phyloP scores from a whole-genome alignment of 2,888 invertebrate species.

The Halocaridina rubra region DNA sequence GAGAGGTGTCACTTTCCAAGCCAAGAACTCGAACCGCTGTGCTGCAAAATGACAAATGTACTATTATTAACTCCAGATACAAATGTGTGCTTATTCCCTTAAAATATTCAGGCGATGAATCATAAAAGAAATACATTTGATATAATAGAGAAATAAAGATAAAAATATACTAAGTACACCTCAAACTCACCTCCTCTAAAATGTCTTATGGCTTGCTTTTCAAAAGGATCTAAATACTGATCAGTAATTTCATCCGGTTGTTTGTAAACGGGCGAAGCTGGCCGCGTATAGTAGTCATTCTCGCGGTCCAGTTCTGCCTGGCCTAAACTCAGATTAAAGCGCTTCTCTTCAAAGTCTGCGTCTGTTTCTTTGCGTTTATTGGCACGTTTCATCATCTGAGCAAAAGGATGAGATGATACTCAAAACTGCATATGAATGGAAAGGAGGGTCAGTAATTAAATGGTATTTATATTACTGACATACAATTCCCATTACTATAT shows the following conservation, averaged over 20 bases:
- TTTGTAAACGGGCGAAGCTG: constrained; percentile 73
- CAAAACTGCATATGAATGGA: too few relatives aligned
- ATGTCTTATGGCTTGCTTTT: constrained; percentile 60
- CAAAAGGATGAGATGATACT: too few relatives aligned
- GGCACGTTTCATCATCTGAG: constrained; percentile 82
- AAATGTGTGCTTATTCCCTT: too few relatives aligned
- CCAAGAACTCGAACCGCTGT: too few relatives aligned
- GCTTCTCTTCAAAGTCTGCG: constrained; percentile 68
- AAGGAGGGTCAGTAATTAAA: too few relatives aligned
- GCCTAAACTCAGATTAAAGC: constrained; percentile 86
- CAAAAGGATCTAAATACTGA: constrained; percentile 60
- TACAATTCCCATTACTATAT: too few relatives aligned
- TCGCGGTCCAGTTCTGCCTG: constrained; percentile 77
- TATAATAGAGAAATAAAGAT: neutral
- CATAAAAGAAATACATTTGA: too few relatives aligned
- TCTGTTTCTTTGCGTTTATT: constrained; percentile 94
- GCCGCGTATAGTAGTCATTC: constrained; percentile 78
- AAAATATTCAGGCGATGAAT: too few relatives aligned
- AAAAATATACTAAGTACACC: neutral
- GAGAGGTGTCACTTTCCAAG: too few relatives aligned
- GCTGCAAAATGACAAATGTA: too few relatives aligned
- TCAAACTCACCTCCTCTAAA: constrained; percentile 53
- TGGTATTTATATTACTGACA: too few relatives aligned
- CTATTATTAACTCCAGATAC: too few relatives aligned
- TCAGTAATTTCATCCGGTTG: constrained; percentile 52